These are phyloP conservation scores for Bombyx huttoni DNA, from an alignment of 2,888 invertebrate genomes.

Conservation along the genomic window DNA sequence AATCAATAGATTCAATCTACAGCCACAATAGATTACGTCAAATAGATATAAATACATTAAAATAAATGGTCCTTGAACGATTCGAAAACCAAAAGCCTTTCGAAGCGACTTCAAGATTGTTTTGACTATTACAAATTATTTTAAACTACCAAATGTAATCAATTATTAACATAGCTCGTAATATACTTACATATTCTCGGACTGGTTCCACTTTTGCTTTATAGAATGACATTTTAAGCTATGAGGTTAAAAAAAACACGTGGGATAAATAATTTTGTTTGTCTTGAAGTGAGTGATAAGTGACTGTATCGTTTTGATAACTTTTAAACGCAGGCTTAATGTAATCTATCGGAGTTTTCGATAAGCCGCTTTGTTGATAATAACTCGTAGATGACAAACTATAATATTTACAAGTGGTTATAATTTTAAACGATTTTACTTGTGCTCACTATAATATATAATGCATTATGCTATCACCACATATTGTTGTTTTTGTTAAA, in stretches of 20 bases:
- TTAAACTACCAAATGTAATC: conserved; percentile 1
- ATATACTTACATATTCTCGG: conserved; percentile 30
- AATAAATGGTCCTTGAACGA: no score
- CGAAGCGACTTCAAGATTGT: neutral
- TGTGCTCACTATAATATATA: no score
- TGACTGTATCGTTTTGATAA: neutral
- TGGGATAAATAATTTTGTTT: conserved; percentile 16
- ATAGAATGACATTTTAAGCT: conserved; percentile 6
- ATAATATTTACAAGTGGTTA: no score
- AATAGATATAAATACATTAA: no score
- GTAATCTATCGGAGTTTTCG: conserved; percentile 1
- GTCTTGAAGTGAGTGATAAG: conserved; percentile 39
- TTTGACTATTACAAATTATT: neutral
- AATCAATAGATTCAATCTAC: no score
- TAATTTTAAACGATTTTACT: no score
- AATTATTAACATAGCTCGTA: conserved; percentile 18
- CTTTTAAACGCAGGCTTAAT: neutral
- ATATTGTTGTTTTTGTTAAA: no score
- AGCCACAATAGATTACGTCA: no score
- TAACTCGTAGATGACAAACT: neutral
- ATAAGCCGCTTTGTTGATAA: neutral
- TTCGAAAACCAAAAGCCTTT: no score
- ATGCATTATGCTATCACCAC: no score
- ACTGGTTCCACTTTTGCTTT: conserved; percentile 26
- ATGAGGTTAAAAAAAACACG: conserved; percentile 10